Conservation (phyloP, 2,797 vertebrate species). For the Varecia variegata region DNA sequence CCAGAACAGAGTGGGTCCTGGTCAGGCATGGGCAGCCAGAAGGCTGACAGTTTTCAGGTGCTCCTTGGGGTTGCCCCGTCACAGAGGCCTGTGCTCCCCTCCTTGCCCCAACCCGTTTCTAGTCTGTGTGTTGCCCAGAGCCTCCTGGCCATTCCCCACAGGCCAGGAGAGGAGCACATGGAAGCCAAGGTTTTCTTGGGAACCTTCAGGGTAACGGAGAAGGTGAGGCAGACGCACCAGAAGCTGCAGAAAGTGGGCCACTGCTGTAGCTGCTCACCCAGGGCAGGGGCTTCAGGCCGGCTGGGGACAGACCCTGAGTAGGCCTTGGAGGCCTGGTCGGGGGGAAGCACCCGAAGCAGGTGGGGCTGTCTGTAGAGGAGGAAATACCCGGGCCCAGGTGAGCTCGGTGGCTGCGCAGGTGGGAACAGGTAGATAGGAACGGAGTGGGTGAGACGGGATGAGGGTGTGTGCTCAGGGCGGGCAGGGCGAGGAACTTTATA, state of each 20-base stretch:
- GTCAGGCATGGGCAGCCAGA: too few relatives aligned
- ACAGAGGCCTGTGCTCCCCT: background rate
- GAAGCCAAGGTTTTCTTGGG: background rate
- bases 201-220: background rate
- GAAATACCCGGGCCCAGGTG: background rate
- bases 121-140: background rate
- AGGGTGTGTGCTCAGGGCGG: background rate
- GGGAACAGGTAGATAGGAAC: background rate
- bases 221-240: accelerated
- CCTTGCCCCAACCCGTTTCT: too few relatives aligned
- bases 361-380: background rate
- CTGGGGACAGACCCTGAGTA: background rate
- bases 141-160: background rate
- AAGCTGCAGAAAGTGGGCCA: background rate
- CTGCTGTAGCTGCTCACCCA: background rate
- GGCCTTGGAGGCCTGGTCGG: background rate
- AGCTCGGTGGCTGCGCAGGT: background rate
- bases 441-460: too few relatives aligned
- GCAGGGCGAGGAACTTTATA: background rate
- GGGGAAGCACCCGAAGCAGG: background rate
- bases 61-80: too few relatives aligned
- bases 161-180: background rate
- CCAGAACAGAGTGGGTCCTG: background rate
- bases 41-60: background rate
- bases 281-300: background rate